These are phyloP conservation scores for Caenorhabditis macrosperma DNA, from an alignment of 2,888 invertebrate species.

Conservation along the genomic window DNA sequence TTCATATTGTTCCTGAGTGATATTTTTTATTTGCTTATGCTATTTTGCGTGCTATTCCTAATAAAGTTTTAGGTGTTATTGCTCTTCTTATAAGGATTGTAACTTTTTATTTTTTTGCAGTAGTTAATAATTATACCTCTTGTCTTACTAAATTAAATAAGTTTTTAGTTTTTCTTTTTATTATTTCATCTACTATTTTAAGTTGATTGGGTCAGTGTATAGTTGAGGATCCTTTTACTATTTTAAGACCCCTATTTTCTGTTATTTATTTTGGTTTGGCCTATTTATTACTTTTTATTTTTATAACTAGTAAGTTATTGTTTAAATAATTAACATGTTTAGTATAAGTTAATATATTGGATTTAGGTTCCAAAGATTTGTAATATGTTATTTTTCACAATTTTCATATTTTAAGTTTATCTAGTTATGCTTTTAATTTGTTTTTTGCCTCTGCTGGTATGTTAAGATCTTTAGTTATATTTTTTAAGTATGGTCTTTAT, in stretches of 20 bases:
- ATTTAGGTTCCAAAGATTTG: conserved; percentile 70
- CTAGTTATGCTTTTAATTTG: conserved; percentile 72
- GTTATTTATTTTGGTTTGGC: conserved; percentile 70
- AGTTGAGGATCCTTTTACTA: conserved; percentile 67
- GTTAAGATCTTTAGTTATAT: conserved; percentile 71
- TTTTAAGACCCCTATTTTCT: conserved; percentile 69
- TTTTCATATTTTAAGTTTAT: conserved; percentile 76
- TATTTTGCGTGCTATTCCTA: conserved; percentile 88
- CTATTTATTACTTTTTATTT: conserved; percentile 65
- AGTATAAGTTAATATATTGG: conserved; percentile 68
- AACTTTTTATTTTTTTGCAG: conserved; percentile 71
- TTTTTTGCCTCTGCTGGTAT: conserved; percentile 70
- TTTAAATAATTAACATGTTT: conserved; percentile 66
- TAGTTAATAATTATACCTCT: conserved; percentile 71
- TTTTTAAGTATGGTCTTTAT: conserved; percentile 72
- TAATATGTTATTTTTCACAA: conserved; percentile 71
- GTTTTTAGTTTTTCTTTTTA: conserved; percentile 66
- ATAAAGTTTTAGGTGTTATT: conserved; percentile 88
- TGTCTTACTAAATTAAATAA: conserved; percentile 68
- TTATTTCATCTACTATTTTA: conserved; percentile 66
- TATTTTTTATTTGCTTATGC: conserved; percentile 90
- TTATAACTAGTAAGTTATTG: conserved; percentile 57
- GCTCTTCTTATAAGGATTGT: conserved; percentile 82
- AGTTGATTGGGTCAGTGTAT: conserved; percentile 70
- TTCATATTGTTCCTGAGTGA: conserved; percentile 90